A percentile compares a stretch with the other conserved stretches of the same genome.
These are phyloP conservation scores for Epinephelus coioides DNA, from an alignment of 2,797 vertebrate genomes.

Conservation along the genomic window DNA sequence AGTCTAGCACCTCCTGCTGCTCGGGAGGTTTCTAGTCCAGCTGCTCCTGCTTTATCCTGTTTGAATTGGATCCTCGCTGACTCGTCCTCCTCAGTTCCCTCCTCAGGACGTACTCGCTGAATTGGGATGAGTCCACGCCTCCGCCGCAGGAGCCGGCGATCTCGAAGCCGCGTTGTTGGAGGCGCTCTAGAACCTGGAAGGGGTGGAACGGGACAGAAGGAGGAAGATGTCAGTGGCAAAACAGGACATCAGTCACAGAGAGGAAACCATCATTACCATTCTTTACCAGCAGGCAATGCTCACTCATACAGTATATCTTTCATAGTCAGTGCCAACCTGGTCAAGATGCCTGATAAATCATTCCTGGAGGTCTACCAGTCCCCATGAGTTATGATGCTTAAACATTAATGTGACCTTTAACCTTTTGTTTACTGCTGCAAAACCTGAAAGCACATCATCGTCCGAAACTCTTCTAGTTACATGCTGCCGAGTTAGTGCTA, in stretches of 20 bases:
- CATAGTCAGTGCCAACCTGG: conserved; percentile 8
- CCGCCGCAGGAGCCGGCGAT: conserved; percentile 96
- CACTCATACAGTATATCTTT: neutral
- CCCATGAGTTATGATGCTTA: conserved; percentile 25
- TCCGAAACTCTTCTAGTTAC: conserved; percentile 34
- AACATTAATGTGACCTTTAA: conserved; percentile 37
- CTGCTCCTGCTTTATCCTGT: conserved; percentile 99
- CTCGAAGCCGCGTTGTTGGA: conserved; percentile 97
- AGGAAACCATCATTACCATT: neutral
- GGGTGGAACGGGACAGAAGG: neutral
- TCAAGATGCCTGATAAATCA: conserved; percentile 18
- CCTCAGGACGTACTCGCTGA: conserved; percentile 98
- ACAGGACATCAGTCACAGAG: neutral
- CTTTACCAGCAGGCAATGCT: neutral
- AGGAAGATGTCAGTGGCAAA: conserved; percentile 16
- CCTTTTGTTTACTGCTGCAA: conserved; percentile 44
- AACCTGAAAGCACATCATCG: conserved; percentile 24
- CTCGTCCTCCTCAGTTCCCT: conserved; percentile 94
- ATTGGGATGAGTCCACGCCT: conserved; percentile 98
- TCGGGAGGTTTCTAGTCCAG: conserved; percentile 92
- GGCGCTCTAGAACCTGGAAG: conserved; percentile 94
- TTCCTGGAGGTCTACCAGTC: conserved; percentile 2
- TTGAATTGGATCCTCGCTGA: conserved; percentile 93
- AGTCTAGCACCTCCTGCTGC: conserved; percentile 81
- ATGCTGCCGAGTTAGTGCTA: conserved; percentile 29